Conservation (phyloP, 1,140 invertebrate species). For the Heliconius melpomene region DNA sequence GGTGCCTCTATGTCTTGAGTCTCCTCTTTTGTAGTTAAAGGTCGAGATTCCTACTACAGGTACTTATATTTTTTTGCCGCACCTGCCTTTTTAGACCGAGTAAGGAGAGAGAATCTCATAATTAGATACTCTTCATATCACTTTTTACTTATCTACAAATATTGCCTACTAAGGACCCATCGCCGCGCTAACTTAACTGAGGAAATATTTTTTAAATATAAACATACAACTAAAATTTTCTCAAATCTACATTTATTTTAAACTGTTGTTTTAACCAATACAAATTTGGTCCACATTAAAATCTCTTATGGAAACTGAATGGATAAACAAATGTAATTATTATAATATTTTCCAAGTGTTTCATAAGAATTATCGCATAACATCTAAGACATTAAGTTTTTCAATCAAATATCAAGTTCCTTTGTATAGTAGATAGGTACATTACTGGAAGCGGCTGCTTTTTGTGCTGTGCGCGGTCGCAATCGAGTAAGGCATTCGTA, state of each 20-base stretch:
- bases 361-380: conserved; percentile 7
- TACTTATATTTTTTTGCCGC: too few species aligned
- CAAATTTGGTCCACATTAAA: not conserved
- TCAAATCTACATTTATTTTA: not conserved
- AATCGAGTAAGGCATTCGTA: conserved; percentile 71
- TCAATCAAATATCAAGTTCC: conserved; percentile 65
- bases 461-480: conserved; percentile 54
- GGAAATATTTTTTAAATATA: not conserved
- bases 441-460: conserved; percentile 59
- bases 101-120: too few species aligned
- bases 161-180: too few species aligned
- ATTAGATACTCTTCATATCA: too few species aligned
- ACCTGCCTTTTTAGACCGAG: too few species aligned
- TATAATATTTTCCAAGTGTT: not conserved
- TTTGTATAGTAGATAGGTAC: conserved; percentile 56
- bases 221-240: not conserved
- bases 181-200: not conserved
- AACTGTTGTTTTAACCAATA: not conserved
- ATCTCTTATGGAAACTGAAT: not conserved
- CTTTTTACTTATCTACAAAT: too few species aligned
- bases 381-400: conserved; percentile 59
- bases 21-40: too few species aligned
- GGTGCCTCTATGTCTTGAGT: too few species aligned
- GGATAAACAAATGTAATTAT: not conserved
- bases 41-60: too few species aligned